Evolutionary conservation across 2,113 vertebrate genomes (phyloP).

Genomic region (Apodemus speciosus): DNA sequence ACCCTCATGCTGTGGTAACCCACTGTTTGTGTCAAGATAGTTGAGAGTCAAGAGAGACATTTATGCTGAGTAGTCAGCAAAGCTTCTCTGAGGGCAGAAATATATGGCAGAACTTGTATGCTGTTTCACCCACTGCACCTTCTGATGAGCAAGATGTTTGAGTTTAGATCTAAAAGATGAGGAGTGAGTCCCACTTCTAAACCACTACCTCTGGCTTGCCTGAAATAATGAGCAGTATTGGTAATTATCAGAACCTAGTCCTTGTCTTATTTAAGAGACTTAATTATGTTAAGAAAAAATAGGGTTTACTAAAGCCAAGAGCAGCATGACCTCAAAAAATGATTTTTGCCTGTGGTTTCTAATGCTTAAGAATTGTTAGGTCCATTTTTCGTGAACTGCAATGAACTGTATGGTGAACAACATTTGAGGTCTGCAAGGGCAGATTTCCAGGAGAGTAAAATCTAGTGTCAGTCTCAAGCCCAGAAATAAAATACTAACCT

Average conservation of each 20-base stretch:
- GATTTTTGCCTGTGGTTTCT: not conserved
- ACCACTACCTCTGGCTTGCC: not conserved
- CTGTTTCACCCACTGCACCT: fast-evolving
- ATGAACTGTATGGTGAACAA: not conserved
- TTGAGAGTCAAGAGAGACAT: not conserved
- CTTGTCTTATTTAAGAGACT: not conserved
- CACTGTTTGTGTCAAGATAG: not conserved
- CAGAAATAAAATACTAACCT: constrained; percentile 41
- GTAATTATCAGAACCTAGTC: not conserved
- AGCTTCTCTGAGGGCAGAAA: not conserved
- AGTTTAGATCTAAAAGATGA: not conserved
- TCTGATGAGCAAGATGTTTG: not conserved
- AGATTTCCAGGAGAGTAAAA: not conserved
- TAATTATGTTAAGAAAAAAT: not conserved
- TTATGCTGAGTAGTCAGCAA: too few species aligned
- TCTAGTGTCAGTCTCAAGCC: not conserved
- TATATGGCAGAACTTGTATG: not conserved
- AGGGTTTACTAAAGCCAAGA: not conserved
- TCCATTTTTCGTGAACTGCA: not conserved
- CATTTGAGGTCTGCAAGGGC: not conserved
- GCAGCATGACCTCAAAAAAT: not conserved
- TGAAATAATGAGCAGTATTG: not conserved
- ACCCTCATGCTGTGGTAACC: not conserved
- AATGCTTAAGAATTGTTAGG: not conserved
- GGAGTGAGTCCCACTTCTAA: not conserved